Evolutionary conservation across 1,140 invertebrate species (phyloP), one percentile per base, ranked within the genome.

Genomic region (Lerema accius): DNA sequence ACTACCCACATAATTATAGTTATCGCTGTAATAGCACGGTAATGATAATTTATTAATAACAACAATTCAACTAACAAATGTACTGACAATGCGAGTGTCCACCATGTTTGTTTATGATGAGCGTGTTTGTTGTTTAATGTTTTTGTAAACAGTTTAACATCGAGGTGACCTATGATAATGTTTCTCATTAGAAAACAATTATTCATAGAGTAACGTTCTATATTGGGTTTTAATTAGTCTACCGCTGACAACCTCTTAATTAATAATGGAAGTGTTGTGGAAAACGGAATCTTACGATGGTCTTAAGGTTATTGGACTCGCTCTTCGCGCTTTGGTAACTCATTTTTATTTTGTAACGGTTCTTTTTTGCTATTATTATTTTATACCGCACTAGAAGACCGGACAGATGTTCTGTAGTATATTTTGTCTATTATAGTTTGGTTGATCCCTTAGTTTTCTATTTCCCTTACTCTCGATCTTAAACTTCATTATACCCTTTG

Each of bases 311-410:
- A 48, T 73, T 17, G 67, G 67, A 64, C 45, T 67, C 2, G 66
- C 56, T 46, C 60, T 76, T 9, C 59, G 48, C 13, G 58, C 58
- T 39, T 62, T 62, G 73, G 67, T 75, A 69, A 49, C 43, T 50
- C 11, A 37, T 46, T 51, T 51, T 51, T 28, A 37, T n/a, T 5
- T 23, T 39, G 10, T 40, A 51, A 40, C 50, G 50, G 35, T 53
- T 23, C 17, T 53, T 32, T 53, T 4, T 32, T 49, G 9, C 35
- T 53, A 39, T 53, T 53, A 53, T 53, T 53, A 17, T 51, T 46
- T 23, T 46, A 16, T 46, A n/a, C n/a, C n/a, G n/a, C n/a, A n/a
- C n/a, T n/a, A n/a, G n/a, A n/a, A n/a, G n/a, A n/a, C n/a, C n/a
- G n/a, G n/a, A n/a, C n/a, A n/a, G n/a, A n/a, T n/a, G n/a, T n/a